Conservation (phyloP, 2,113 vertebrate species). For the Spermophilus dauricus region DNA sequence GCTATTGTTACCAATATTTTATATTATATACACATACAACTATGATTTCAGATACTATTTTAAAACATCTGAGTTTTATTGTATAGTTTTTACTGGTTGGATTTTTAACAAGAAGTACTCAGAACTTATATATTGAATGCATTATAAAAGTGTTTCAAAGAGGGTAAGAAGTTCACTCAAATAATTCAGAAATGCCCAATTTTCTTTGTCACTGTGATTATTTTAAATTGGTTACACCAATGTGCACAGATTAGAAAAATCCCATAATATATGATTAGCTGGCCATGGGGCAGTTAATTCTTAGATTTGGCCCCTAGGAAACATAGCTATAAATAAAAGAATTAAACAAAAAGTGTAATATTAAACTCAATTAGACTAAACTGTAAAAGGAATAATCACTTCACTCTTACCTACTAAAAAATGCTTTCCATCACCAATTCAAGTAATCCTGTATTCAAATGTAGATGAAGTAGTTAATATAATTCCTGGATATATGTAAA, state of each 20-base stretch:
- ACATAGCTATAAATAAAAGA: not conserved
- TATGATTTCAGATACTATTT: not conserved
- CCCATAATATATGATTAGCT: not conserved
- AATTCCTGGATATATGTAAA: constrained; percentile 57
- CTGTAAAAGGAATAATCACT: constrained; percentile 37
- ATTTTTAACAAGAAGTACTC: constrained; percentile 20
- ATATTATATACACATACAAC: not conserved
- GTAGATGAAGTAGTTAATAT: constrained; percentile 68
- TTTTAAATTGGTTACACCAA: constrained; percentile 37
- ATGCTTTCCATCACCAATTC: constrained; percentile 49
- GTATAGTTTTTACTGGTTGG: not conserved
- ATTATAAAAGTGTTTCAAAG: constrained; percentile 19
- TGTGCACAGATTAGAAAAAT: constrained; percentile 14
- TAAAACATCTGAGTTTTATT: not conserved
- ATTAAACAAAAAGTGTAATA: constrained; percentile 23
- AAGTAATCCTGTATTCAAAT: constrained; percentile 74
- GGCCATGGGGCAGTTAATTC: not conserved
- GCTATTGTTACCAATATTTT: not conserved
- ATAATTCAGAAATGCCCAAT: constrained; percentile 36
- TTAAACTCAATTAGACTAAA: constrained; percentile 28
- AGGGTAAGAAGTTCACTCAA: constrained; percentile 5
- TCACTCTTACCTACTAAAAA: constrained; percentile 41
- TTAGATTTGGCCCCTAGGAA: constrained; percentile 45
- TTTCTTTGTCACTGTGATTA: constrained; percentile 23
- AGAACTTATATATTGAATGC: not conserved